Base-by-base conservation (phyloP, 2,888 invertebrate genomes). In the Gymnoscelis rufifasciata region DNA sequence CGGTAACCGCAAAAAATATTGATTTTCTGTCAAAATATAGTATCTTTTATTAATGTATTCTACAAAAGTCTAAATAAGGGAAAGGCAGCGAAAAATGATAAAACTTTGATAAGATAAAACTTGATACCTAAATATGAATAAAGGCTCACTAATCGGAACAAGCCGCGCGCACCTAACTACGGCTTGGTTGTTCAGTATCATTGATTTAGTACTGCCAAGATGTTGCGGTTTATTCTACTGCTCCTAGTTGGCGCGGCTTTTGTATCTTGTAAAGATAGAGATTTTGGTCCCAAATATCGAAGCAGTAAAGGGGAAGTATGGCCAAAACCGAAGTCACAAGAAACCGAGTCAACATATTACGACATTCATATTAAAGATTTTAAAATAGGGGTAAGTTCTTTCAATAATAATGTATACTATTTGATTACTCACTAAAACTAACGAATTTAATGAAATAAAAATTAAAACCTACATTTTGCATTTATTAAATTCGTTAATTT, bases 311-410 rank as follows among this genome's bases (percentile, higher is more conserved):
- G 93, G 4, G 90, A 90, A 74, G 89, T 92, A 5, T 94, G 94
- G 93, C 94, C 94, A 0, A 83, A 90, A 65, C 93, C 93, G 0
- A 89, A 90, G 53, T 59, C 76, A 7, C 90, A 91, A 69, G 65
- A 71, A 30, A 81, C 82, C 53, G 64, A 71, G 7, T 70, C 76
- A 12, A 67, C 67, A 7, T 90, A 77, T 69, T 88, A 81, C 58
- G 66, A 87, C 47, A 63, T 92, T 11, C 64, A 88, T 43, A 88
- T 90, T 1, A 64, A 77, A 3, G 63, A 68, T 43, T 91, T 92
- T 62, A 57, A 75, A 47, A 84, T 92, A 60, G 60, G 74, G 67
- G 90, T 90, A 74, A 78, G 83, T 64, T 14, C 46, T n/a, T n/a
- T n/a, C n/a, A n/a, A n/a, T n/a, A n/a, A n/a, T n/a, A n/a, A n/a